These are phyloP conservation scores for Margarornis squamiger DNA, from an alignment of 2,797 vertebrate species.

Conservation along the genomic window DNA sequence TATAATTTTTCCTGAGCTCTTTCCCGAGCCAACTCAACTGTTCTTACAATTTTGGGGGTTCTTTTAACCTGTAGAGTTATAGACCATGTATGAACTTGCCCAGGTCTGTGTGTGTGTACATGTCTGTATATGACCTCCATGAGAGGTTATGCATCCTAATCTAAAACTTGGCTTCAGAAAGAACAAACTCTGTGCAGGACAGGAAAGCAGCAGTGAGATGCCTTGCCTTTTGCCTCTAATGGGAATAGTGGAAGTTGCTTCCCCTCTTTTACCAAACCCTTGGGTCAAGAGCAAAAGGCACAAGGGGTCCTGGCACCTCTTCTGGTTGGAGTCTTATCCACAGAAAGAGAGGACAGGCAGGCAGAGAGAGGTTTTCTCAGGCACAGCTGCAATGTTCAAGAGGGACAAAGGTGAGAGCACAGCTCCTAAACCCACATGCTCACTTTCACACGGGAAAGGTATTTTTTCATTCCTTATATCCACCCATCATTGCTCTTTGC, in stretches of 20 bases:
- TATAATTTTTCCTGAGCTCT: not conserved
- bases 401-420: not conserved
- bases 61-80: not conserved
- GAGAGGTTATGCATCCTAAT: fast-evolving
- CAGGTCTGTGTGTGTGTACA: fast-evolving
- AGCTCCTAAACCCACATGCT: not conserved
- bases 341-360: not conserved
- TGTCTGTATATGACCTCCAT: not conserved
- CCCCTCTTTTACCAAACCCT: not conserved
- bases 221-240: not conserved
- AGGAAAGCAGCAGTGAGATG: not conserved
- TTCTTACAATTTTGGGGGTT: not conserved
- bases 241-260: not conserved
- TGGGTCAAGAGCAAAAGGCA: not conserved
- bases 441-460: not conserved
- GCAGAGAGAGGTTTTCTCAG: not conserved
- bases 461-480: not conserved
- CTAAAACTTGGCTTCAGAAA: not conserved
- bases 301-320: fast-evolving
- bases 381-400: not conserved
- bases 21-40: not conserved
- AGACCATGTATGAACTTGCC: not conserved
- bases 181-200: not conserved
- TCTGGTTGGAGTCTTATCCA: not conserved
- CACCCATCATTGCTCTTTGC: not conserved